These are phyloP conservation scores for Phthorimaea operculella DNA, from an alignment of 1,140 invertebrate species.

Conservation along the genomic window DNA sequence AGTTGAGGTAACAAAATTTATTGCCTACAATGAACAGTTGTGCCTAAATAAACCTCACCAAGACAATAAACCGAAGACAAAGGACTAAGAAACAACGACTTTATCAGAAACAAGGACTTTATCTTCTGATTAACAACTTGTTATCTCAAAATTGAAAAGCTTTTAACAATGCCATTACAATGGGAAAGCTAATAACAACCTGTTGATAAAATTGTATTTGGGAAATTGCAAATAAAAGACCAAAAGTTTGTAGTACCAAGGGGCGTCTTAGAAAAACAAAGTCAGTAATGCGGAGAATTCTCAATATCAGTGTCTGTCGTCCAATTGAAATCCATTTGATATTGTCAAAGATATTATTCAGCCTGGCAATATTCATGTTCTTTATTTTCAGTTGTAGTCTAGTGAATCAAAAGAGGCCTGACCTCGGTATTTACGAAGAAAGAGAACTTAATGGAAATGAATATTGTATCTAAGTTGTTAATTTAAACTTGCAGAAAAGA, in stretches of 20 bases:
- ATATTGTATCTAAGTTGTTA: too few species aligned
- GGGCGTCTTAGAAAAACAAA: background rate
- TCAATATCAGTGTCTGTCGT: background rate
- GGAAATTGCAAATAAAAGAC: background rate
- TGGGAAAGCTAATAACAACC: background rate
- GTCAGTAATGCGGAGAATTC: background rate
- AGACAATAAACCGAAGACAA: background rate
- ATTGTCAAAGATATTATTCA: too few species aligned
- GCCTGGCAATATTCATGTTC: too few species aligned
- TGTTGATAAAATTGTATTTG: background rate
- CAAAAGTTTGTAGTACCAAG: background rate
- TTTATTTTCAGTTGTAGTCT: too few species aligned
- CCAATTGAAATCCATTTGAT: too few species aligned
- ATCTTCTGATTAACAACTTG: conserved; percentile 6
- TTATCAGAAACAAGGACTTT: conserved; percentile 1
- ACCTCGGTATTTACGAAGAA: too few species aligned
- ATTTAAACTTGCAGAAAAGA: too few species aligned
- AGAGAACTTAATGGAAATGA: too few species aligned
- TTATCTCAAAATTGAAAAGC: conserved; percentile 6
- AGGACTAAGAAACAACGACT: background rate
- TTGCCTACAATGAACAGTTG: background rate
- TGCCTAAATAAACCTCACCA: background rate
- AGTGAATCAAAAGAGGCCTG: too few species aligned
- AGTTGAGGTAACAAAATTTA: background rate
- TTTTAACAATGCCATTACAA: conserved; percentile 1